Evolutionary conservation across 2,888 invertebrate species (phyloP), one percentile per base, ranked within the genome.

Genomic region (Apamea sordens): DNA sequence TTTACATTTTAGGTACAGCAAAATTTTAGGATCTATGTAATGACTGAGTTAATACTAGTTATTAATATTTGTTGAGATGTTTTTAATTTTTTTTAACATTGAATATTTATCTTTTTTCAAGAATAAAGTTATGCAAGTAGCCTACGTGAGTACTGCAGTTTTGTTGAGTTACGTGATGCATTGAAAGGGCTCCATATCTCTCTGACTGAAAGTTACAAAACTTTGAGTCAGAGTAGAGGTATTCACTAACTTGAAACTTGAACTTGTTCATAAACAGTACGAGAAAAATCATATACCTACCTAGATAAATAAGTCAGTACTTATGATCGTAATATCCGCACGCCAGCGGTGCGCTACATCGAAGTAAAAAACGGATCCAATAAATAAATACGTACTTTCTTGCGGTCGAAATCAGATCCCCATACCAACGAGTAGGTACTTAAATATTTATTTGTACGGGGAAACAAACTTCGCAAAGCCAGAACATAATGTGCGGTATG

Each of bases 371-470:
- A 53, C 18, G 47, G 65, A 69, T 53, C 7, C 56, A 47, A 85
- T 76, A 77, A 84, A 85, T 75, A 84, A 77, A 82, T 82, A 36
- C 64, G 5, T 64, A 64, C 36, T 65, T 63, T 50, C 61, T 32
- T 73, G 24, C 36, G 61, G 70, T 59, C 24, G 61, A 77, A 74
- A 72, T 72, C 71, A 80, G 68, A 72, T 61, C 56, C 18, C 47
- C 21, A 32, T 53, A 63, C 64, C 61, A 75, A 68, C 15, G 47
- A 15, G 24, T 50, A 21, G 13, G 36, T 59, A 50, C 73, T 86
- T 61, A 74, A 85, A 82, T 82, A 86, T 86, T 76, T 69, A 76
- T 65, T 67, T 50, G 28, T 61, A 28, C 72, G 32, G 41, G 41
- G 7, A 73, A 83, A 41, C 7, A 41, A 41, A 84, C 53, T 83